Evolutionary conservation across 2,113 vertebrate species (phyloP), one percentile per base, ranked within the genome.

Genomic region (Gasterosteus aculeatus): DNA sequence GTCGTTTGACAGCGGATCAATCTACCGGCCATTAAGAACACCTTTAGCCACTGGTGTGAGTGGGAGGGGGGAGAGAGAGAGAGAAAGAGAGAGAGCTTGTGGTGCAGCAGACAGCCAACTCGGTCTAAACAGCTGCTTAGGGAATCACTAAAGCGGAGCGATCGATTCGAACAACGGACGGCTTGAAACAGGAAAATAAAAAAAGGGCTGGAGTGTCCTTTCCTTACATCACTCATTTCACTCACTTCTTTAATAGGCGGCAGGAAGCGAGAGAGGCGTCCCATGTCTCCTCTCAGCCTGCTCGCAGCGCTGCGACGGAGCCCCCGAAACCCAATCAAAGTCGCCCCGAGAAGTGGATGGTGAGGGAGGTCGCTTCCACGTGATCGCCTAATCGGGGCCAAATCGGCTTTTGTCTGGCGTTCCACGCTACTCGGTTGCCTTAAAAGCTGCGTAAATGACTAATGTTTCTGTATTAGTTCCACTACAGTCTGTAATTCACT

Each of bases 141-240:
- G 88, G 90, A 88, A 85, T 84, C 83, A 78, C 84, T 83, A 86
- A 91, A 85, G 88, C 64, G 77, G 82, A 89, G 87, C 87, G 87
- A 93, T 92, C 85, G 83, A 93, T 92, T 92, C 82, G 47, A 75
- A 82, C 85, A 91, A 92, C 84, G 87, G 83, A 87, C 78, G 85
- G 78, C 81, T 87, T 74, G 83, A 85, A 87, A 65, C 84, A 85
- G 12, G 22, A 42, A 81, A 77, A 51, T 69, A 83, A 53, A 53
- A 22, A 53, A 60, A 22, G 38, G 44, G 26, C 49, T 5, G 35
- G 9, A 3, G 61, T 83, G 84, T 88, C 83, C 75, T 75, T 80
- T 72, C 56, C 67, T 75, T 10, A 1, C 53, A 74, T 85, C 47
- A 80, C 42, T 64, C 22, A 47, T 73, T 86, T 81, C 74, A 75